Percentiles rank a stretch among this genome's conserved stretches.
phyloP scores from a whole-genome alignment of 2,113 vertebrate genomes.

The Thalassoma bifasciatum region DNA sequence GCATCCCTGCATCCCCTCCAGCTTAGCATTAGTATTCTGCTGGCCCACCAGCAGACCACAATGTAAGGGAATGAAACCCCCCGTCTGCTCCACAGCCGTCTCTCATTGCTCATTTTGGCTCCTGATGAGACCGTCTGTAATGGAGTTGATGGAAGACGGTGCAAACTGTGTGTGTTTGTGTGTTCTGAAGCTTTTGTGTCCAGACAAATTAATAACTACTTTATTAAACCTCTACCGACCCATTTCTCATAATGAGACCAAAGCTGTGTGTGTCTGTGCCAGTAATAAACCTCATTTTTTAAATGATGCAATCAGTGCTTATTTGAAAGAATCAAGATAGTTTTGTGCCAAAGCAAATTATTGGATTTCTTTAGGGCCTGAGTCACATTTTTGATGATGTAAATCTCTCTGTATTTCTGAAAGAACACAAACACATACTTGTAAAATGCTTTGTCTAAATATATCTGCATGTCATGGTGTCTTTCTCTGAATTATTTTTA shows the following conservation, averaged over 20 bases:
- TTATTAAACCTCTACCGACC: conserved; percentile 11
- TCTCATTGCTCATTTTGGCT: conserved; percentile 50
- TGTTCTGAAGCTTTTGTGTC: conserved; percentile 10
- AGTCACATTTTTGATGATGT: conserved; percentile 42
- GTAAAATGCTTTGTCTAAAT: background rate
- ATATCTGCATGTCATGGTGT: background rate
- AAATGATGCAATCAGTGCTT: conserved; percentile 31
- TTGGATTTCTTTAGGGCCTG: conserved; percentile 20
- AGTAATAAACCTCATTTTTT: conserved; percentile 1
- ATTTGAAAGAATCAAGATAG: conserved; percentile 8
- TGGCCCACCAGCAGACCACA: conserved; percentile 34
- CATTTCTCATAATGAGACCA: conserved; percentile 7
- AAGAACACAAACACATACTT: conserved; percentile 23
- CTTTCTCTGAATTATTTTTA: background rate
- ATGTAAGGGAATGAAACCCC: conserved; percentile 56
- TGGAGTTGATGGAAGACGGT: conserved; percentile 41
- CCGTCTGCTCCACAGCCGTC: conserved; percentile 35
- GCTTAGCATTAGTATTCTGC: conserved; percentile 69
- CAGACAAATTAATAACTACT: conserved; percentile 6
- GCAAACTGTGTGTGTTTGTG: background rate
- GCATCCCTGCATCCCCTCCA: conserved; percentile 52
- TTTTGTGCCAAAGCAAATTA: conserved; percentile 28
- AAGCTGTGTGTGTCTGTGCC: background rate
- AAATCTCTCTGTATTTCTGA: conserved; percentile 32
- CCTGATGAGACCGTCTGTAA: conserved; percentile 52